These are phyloP conservation scores for Plutomurus gul DNA, from an alignment of 1,140 invertebrate species.

Conservation along the genomic window DNA sequence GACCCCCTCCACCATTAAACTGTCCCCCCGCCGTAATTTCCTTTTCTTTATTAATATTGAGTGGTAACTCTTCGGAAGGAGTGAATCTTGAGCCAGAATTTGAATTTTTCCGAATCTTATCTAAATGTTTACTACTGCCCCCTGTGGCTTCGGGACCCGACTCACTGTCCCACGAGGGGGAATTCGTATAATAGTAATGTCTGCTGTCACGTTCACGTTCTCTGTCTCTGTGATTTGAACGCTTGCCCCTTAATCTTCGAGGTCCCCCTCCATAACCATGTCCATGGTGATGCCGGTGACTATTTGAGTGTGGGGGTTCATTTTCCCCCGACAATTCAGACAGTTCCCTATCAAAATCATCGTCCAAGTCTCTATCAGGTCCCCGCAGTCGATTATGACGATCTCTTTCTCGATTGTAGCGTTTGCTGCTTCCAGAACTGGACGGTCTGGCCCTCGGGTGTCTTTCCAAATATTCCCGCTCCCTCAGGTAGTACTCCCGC, in stretches of 20 bases:
- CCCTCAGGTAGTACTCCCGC: background rate
- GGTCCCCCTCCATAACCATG: constrained; percentile 5
- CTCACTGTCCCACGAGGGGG: constrained; percentile 50
- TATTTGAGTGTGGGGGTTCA: background rate
- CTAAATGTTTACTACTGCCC: background rate
- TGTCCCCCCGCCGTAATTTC: background rate
- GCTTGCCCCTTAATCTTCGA: constrained; percentile 8
- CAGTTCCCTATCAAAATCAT: background rate
- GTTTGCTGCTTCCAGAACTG: background rate
- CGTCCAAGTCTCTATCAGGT: background rate
- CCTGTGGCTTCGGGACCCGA: constrained; percentile 29
- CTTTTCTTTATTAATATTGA: background rate
- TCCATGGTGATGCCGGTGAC: background rate
- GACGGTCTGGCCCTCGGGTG: background rate
- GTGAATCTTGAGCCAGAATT: background rate
- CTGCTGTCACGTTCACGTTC: background rate
- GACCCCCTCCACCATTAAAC: background rate
- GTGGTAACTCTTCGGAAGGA: background rate
- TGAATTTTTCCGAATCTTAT: background rate
- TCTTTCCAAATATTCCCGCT: constrained; percentile 38
- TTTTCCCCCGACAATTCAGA: constrained; percentile 28
- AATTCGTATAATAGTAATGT: constrained; percentile 48
- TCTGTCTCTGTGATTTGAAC: background rate
- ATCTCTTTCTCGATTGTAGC: constrained; percentile 27
- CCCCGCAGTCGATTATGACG: background rate